Percentiles rank a stretch among this genome's conserved stretches.
Conservation (phyloP, 2,888 invertebrate genomes). For the Folsomia manolachei region DNA sequence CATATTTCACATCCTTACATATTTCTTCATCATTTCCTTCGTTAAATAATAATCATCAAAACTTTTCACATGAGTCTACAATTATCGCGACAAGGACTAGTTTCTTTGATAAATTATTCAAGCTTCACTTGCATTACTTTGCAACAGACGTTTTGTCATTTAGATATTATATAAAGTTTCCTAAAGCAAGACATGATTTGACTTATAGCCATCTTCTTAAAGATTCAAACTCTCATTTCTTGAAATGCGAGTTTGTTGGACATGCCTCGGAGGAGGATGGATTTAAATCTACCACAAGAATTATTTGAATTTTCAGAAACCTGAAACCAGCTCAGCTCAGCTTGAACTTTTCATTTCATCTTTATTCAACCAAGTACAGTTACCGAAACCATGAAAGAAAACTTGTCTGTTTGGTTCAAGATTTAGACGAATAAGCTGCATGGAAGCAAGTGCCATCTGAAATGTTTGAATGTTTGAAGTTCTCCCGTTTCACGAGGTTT, state of each 20-base stretch:
- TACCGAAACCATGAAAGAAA: neutral
- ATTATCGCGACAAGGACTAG: too few relatives aligned
- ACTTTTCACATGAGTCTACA: neutral
- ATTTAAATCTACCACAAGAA: too few relatives aligned
- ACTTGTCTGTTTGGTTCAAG: too few relatives aligned
- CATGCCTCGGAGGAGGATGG: too few relatives aligned
- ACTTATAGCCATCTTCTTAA: neutral
- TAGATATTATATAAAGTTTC: too few relatives aligned
- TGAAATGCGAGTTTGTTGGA: neutral
- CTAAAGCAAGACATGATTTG: neutral
- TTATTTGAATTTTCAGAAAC: neutral
- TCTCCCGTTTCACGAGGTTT: neutral
- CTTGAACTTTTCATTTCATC: neutral
- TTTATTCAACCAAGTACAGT: neutral
- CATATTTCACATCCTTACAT: neutral
- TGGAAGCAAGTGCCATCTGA: too few relatives aligned
- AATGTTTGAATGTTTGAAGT: neutral
- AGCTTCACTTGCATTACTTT: neutral
- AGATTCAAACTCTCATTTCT: neutral
- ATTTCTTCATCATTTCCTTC: neutral
- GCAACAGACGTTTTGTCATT: neutral
- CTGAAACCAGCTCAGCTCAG: neutral
- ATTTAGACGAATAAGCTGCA: too few relatives aligned
- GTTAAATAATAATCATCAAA: neutral
- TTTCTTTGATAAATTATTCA: neutral